Percentiles rank a stretch among this genome's conserved stretches.
Evolutionary conservation across 23 tunicate species (phyloP).

Genomic region (Clavelina lepadiformis): DNA sequence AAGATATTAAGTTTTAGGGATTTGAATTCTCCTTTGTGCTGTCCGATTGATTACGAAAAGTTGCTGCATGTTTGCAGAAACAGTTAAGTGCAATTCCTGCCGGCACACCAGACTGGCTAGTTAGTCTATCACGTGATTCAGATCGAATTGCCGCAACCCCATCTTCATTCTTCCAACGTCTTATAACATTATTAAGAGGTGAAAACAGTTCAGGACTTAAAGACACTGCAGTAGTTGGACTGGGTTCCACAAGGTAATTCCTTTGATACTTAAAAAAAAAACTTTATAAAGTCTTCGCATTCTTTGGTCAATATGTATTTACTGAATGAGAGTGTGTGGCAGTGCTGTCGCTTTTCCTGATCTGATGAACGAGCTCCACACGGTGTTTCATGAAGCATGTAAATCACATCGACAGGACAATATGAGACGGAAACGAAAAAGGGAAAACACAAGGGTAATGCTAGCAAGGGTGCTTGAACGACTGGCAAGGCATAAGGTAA

Average conservation of each 20-base stretch:
- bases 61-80: too few relatives aligned
- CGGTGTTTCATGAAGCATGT: slow-evolving; percentile 57
- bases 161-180: slow-evolving; percentile 35
- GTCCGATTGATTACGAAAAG: too few relatives aligned
- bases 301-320: too few relatives aligned
- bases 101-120: slow-evolving; percentile 89
- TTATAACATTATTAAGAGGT: slow-evolving; percentile 27
- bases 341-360: slow-evolving; percentile 57
- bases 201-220: slow-evolving; percentile 23
- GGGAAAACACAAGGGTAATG: slow-evolving; percentile 56
- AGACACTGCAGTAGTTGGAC: slow-evolving; percentile 67
- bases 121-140: slow-evolving; percentile 41
- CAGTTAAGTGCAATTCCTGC: slow-evolving; percentile 73
- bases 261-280: too few relatives aligned
- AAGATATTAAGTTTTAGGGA: too few relatives aligned
- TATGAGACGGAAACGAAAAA: slow-evolving; percentile 64
- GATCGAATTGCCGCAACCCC: slow-evolving; percentile 51
- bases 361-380: slow-evolving; percentile 48
- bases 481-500: slow-evolving; percentile 62
- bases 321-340: too few relatives aligned
- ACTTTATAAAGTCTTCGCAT: too few relatives aligned
- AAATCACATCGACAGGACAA: slow-evolving; percentile 75
- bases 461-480: slow-evolving; percentile 47
- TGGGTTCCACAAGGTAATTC: slow-evolving; percentile 70
- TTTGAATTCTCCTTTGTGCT: too few relatives aligned